Evolutionary conservation across 2,113 vertebrate species (phyloP).

Genomic region (Neoarius graeffei): DNA sequence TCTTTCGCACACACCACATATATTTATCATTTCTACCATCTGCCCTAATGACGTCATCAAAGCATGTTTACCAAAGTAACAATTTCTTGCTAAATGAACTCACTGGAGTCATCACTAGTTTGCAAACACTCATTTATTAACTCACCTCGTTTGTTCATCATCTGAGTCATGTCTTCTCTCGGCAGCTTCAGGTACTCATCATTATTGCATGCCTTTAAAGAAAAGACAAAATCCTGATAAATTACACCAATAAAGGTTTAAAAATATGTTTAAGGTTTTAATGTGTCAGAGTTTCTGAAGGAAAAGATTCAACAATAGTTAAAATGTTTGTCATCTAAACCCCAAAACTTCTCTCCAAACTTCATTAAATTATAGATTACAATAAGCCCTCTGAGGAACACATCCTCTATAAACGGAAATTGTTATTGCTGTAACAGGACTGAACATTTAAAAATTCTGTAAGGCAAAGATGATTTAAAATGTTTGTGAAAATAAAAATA

Average conservation of each 20-base stretch:
- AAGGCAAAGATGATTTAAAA: too few species aligned
- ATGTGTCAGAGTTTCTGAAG: not conserved
- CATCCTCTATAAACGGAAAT: too few species aligned
- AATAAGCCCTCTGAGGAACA: too few species aligned
- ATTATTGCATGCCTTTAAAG: slow-evolving; percentile 78
- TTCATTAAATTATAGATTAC: not conserved
- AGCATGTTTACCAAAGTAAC: not conserved
- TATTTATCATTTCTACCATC: not conserved
- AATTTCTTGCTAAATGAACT: not conserved
- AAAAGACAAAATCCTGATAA: not conserved
- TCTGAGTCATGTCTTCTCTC: slow-evolving; percentile 70
- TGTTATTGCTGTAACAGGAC: too few species aligned
- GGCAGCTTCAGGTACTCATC: slow-evolving; percentile 79
- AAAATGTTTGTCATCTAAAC: not conserved
- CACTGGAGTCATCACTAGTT: not conserved
- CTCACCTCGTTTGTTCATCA: slow-evolving; percentile 67
- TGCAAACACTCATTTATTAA: not conserved
- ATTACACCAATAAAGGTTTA: not conserved
- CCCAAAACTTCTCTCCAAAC: not conserved
- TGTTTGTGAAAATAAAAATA: too few species aligned
- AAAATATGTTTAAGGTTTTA: not conserved
- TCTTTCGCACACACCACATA: not conserved
- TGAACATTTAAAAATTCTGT: not conserved
- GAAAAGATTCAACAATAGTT: not conserved
- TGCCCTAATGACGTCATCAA: not conserved